phyloP scores from a whole-genome alignment of 2,888 invertebrate species.

The Hedychridium roseum region DNA sequence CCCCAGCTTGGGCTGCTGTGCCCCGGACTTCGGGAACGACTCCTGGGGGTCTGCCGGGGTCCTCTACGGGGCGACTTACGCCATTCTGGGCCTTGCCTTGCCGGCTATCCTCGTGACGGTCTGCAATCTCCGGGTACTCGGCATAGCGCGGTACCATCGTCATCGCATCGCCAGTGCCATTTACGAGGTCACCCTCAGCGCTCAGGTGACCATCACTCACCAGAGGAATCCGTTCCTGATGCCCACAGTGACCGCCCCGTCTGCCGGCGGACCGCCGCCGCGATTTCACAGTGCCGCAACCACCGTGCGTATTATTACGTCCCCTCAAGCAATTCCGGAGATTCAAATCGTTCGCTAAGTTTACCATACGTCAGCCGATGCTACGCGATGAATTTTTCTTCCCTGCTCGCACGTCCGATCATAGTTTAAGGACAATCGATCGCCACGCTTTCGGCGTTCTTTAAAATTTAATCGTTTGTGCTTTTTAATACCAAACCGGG shows the following conservation, averaged over 20 bases:
- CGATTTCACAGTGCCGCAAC: conserved; percentile 57
- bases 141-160: conserved; percentile 74
- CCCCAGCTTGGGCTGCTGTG: conserved; percentile 71
- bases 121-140: conserved; percentile 74
- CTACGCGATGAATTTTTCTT: too few species aligned
- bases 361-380: too few species aligned
- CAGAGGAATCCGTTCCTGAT: conserved; percentile 81
- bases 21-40: conserved; percentile 69
- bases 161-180: conserved; percentile 86
- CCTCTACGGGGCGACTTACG: conserved; percentile 74
- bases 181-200: conserved; percentile 83
- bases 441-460: too few species aligned
- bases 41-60: conserved; percentile 69
- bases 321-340: too few species aligned
- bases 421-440: too few species aligned
- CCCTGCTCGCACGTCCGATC: too few species aligned
- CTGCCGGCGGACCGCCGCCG: conserved; percentile 62
- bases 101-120: conserved; percentile 75
- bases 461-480: too few species aligned
- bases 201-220: conserved; percentile 84
- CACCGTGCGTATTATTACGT: conserved; percentile 44
- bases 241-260: conserved; percentile 71
- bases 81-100: conserved; percentile 71
- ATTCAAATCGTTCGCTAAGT: too few species aligned
- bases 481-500: too few species aligned